Base-by-base conservation (phyloP, 1,140 invertebrate genomes). In the Ostrea edulis region DNA sequence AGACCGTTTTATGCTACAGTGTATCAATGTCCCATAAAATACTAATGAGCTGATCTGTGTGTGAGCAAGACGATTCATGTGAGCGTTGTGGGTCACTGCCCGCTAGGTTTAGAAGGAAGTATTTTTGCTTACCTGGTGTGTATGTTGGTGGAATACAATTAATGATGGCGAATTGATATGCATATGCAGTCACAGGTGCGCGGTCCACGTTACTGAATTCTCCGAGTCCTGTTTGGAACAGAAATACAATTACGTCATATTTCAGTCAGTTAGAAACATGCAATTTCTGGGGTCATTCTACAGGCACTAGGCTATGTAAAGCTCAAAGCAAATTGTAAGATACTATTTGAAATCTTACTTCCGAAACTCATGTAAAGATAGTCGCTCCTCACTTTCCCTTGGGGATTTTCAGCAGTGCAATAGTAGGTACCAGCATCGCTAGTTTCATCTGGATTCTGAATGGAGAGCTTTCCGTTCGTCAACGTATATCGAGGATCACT, bases 381-480 rank as follows among this genome's bases (percentile, higher is more conserved):
- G 94, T 98, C 97, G 3, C 98, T 99, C 9, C 97, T 96, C 71
- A 99, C 97, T 0, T 97, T 97, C n/a, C 98, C 98, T 96, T 96
- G 99, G 92, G 96, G 96, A 95, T 99, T 99, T 17, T 96, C 96
- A 14, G 98, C 98, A 90, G 97, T 97, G 92, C 98, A 99, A 93
- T 99, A 97, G 95, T 99, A 99, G 22, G 96, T 96, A n/a, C 98
- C 97, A 94, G 97, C 96, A 94, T 99, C 98, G 35, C 92, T 90
- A n/a, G 90, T 86, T 89, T 97, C 96, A 22, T 29, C 86, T 8
- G 98, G 98, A 91, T 97, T 96, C 92, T 97, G 96, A 88, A 99
- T 99, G 87, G 98, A 98, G 0, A 99, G 95, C 86, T 97, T 97
- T 68, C 98, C 98, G 90, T 98, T 98, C 93, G 97, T 98, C 11